phyloP scores from a whole-genome alignment of 2,888 invertebrate species.

The Cartodere bifasciata region DNA sequence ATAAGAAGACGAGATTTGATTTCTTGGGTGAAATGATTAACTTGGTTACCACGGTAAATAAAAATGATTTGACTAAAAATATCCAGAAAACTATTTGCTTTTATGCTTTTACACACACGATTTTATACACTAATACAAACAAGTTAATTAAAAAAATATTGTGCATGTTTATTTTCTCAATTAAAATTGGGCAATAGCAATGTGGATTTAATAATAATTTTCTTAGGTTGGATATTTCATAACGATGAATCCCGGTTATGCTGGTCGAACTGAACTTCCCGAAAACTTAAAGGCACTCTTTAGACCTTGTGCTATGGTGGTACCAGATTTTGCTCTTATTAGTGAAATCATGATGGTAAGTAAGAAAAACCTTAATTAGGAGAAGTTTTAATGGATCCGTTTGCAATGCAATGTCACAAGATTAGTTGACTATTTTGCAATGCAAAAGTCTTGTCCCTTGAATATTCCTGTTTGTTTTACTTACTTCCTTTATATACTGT shows the following conservation, averaged over 20 bases:
- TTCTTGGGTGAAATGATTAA: slow-evolving; percentile 74
- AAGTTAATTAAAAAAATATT: too few relatives aligned
- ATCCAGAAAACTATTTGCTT: too few relatives aligned
- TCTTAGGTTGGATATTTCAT: slow-evolving; percentile 71
- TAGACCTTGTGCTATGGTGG: slow-evolving; percentile 94
- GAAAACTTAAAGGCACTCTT: slow-evolving; percentile 65
- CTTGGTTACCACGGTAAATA: slow-evolving; percentile 50
- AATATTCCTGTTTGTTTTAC: too few relatives aligned
- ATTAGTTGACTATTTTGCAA: too few relatives aligned
- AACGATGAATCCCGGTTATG: slow-evolving; percentile 95
- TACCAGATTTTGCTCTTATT: slow-evolving; percentile 90
- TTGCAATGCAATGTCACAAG: too few relatives aligned
- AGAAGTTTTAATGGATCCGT: too few relatives aligned
- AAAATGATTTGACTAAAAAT: too few relatives aligned
- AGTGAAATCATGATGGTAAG: slow-evolving; percentile 96
- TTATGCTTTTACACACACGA: too few relatives aligned
- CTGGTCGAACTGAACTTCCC: slow-evolving; percentile 79
- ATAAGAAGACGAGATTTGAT: slow-evolving; percentile 64
- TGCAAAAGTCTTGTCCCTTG: too few relatives aligned
- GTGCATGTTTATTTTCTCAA: neutral
- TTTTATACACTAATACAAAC: too few relatives aligned
- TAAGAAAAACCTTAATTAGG: too few relatives aligned
- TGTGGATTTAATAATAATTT: slow-evolving; percentile 4
- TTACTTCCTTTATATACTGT: too few relatives aligned
- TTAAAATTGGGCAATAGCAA: neutral